phyloP scores from a whole-genome alignment of 53 echinoderm and acorn worm species.

The Echinometra lucunter region DNA sequence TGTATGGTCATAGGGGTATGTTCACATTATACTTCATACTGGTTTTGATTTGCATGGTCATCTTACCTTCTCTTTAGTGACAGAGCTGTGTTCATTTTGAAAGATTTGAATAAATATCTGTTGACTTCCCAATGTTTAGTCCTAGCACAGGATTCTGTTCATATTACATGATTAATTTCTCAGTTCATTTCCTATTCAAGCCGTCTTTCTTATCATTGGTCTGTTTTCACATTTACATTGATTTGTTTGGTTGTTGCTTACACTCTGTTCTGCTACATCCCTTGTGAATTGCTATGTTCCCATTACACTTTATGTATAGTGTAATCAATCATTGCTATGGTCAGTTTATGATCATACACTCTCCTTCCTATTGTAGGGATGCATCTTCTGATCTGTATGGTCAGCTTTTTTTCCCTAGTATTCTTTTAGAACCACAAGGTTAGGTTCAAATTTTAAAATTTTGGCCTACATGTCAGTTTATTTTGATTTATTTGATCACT shows the following conservation, averaged over 20 bases:
- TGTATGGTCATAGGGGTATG: background rate
- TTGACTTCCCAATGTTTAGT: background rate
- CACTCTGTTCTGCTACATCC: background rate
- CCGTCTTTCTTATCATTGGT: too few species aligned
- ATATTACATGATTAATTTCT: too few species aligned
- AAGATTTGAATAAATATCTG: too few species aligned
- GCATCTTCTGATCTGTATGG: background rate
- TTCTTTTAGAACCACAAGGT: background rate
- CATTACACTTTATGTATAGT: background rate
- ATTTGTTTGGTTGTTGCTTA: background rate
- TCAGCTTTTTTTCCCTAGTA: background rate
- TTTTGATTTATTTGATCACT: too few species aligned
- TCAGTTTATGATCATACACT: background rate
- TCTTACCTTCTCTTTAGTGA: background rate
- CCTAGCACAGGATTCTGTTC: background rate
- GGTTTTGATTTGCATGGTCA: background rate
- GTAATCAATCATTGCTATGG: background rate
- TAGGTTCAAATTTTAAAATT: background rate
- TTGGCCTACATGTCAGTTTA: background rate
- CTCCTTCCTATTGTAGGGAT: slow-evolving; percentile 19
- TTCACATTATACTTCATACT: background rate
- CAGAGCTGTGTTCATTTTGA: background rate
- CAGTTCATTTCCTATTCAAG: too few species aligned
- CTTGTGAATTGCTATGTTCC: background rate
- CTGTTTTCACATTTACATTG: too few species aligned